Conservation (phyloP, 2,888 invertebrate genomes). For the Penaeus monodon region DNA sequence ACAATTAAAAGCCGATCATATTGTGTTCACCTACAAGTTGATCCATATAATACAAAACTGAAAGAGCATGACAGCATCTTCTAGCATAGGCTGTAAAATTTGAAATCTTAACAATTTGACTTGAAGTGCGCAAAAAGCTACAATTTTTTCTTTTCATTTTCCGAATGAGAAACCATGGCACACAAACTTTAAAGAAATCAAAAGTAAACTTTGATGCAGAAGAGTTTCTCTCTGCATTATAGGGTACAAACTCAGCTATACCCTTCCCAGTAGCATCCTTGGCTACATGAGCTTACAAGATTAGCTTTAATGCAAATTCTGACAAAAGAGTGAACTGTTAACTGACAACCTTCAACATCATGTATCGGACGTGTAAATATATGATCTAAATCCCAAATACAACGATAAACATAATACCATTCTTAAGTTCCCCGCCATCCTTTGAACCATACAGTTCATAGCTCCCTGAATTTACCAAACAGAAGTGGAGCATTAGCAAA, state of each 20-base stretch:
- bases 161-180: conserved; percentile 34
- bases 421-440: conserved; percentile 18
- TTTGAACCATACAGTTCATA: background rate
- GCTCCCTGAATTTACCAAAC: background rate
- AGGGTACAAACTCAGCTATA: conserved; percentile 7
- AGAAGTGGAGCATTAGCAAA: conserved; percentile 4
- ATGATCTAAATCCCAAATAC: conserved; percentile 26
- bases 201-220: background rate
- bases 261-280: conserved; percentile 12
- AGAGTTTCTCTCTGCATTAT: conserved; percentile 6
- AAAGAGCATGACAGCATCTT: conserved; percentile 36
- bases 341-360: conserved; percentile 24
- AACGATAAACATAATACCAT: conserved; percentile 25
- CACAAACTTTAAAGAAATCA: conserved; percentile 17
- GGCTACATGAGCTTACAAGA: background rate
- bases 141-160: conserved; percentile 1
- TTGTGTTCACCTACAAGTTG: conserved; percentile 34
- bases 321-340: background rate
- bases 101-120: background rate
- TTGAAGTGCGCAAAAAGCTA: conserved; percentile 23
- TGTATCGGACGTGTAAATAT: background rate
- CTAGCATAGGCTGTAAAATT: conserved; percentile 12
- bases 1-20: conserved; percentile 24
- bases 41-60: conserved; percentile 17
- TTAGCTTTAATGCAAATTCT: conserved; percentile 22